Percentiles rank a stretch among this genome's conserved stretches.
Evolutionary conservation across 2,888 invertebrate species (phyloP).

Genomic region (Coleophora deauratella): DNA sequence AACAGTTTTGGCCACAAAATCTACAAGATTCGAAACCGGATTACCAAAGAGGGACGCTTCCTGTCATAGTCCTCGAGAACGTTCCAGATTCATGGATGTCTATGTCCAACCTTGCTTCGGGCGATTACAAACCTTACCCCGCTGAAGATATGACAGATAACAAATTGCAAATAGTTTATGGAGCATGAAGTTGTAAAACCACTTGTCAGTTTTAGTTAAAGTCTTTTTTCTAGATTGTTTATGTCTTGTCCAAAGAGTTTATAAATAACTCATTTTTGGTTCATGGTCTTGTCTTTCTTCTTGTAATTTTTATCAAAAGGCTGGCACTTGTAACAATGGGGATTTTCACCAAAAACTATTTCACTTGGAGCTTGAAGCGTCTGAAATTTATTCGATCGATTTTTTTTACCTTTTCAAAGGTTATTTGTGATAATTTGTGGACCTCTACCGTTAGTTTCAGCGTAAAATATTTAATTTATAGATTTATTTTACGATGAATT

Average conservation of each 20-base stretch:
- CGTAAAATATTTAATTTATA: no score
- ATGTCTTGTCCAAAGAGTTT: neutral
- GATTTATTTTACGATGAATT: no score
- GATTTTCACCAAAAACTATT: no score
- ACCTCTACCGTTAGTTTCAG: no score
- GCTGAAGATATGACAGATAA: slow-evolving; percentile 36
- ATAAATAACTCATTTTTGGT: neutral
- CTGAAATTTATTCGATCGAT: no score
- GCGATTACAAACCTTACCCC: slow-evolving; percentile 34
- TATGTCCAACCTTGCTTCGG: slow-evolving; percentile 23
- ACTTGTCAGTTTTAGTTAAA: slow-evolving; percentile 1
- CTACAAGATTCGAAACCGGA: slow-evolving; percentile 23
- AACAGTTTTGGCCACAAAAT: slow-evolving; percentile 24
- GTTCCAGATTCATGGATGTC: slow-evolving; percentile 32
- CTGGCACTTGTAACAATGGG: no score
- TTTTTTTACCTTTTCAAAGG: no score
- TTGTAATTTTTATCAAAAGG: no score
- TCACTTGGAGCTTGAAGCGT: no score
- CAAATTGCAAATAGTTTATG: slow-evolving; percentile 23
- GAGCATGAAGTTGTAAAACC: slow-evolving; percentile 16
- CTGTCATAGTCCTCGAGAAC: slow-evolving; percentile 31
- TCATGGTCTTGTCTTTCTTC: no score
- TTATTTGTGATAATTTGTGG: no score
- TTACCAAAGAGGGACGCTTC: slow-evolving; percentile 20
- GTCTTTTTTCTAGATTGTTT: neutral